phyloP scores from a whole-genome alignment of 2,888 invertebrate genomes.

The Matsumyia berberina region DNA sequence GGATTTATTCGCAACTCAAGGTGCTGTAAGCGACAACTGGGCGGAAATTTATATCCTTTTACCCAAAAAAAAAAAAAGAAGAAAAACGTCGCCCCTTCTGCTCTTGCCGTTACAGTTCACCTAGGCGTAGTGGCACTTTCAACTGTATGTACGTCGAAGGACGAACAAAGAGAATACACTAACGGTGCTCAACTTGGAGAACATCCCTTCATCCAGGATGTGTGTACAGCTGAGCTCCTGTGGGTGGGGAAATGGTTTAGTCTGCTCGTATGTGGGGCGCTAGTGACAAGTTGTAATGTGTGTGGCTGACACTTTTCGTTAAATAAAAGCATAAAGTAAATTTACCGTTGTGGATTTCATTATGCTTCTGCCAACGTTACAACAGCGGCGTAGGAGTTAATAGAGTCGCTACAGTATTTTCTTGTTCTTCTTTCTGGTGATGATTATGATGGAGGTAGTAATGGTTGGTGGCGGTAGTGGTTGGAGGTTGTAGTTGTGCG shows the following conservation, averaged over 20 bases:
- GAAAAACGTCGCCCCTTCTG: conserved; percentile 23
- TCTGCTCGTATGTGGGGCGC: conserved; percentile 42
- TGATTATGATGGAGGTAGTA: conserved; percentile 34
- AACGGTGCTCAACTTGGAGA: conserved; percentile 20
- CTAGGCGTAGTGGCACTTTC: conserved; percentile 58
- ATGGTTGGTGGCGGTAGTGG: conserved; percentile 1
- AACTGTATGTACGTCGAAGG: conserved; percentile 23
- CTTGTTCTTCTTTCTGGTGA: conserved; percentile 11
- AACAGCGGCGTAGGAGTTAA: conserved; percentile 38
- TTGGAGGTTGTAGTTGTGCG: conserved; percentile 2
- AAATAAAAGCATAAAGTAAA: conserved; percentile 70
- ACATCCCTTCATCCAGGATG: conserved; percentile 9
- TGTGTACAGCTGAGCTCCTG: background rate
- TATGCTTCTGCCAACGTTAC: conserved; percentile 26
- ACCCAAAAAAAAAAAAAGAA: conserved; percentile 4
- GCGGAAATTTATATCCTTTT: conserved; percentile 63
- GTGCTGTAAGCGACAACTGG: conserved; percentile 57
- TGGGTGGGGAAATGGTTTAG: conserved; percentile 14
- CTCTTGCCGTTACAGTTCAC: conserved; percentile 45
- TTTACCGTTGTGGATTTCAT: conserved; percentile 62
- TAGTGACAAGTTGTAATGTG: conserved; percentile 60
- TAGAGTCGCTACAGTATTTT: conserved; percentile 42
- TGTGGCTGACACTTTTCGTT: conserved; percentile 69
- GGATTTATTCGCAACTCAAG: conserved; percentile 59
- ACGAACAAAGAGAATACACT: conserved; percentile 45